phyloP scores from a whole-genome alignment of 2,113 vertebrate species.

The Stictonetta naevosa region DNA sequence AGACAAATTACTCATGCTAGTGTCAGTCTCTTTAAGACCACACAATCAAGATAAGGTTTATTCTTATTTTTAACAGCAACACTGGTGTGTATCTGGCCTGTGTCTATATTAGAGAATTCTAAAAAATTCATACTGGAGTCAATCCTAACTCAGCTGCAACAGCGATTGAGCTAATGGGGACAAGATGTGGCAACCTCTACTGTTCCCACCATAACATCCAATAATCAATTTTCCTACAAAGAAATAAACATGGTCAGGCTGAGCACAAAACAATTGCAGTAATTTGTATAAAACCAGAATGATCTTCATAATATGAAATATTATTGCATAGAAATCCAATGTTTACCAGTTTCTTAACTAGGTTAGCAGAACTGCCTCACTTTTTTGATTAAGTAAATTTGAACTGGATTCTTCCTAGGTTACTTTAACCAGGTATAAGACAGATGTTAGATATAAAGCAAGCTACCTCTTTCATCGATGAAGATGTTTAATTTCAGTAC shows the following conservation, averaged over 20 bases:
- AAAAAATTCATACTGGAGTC: background rate
- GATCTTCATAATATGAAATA: background rate
- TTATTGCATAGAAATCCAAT: background rate
- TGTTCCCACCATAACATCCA: background rate
- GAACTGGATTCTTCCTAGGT: background rate
- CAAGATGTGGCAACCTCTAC: background rate
- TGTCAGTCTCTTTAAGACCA: background rate
- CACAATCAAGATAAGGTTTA: background rate
- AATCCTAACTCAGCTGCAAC: background rate
- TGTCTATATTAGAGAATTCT: background rate
- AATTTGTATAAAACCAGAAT: background rate
- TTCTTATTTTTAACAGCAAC: background rate
- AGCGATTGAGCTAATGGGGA: background rate
- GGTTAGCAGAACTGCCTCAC: background rate
- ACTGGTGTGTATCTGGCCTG: background rate
- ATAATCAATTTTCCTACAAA: background rate
- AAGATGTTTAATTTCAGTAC: background rate
- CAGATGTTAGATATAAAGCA: background rate
- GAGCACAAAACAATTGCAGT: background rate
- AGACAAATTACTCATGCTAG: background rate
- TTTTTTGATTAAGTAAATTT: background rate
- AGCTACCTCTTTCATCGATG: background rate
- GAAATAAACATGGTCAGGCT: background rate
- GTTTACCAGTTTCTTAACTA: background rate
- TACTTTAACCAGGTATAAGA: background rate